These are phyloP conservation scores for Nematopogon swammerdamellus DNA, from an alignment of 2,888 invertebrate genomes.

Conservation along the genomic window DNA sequence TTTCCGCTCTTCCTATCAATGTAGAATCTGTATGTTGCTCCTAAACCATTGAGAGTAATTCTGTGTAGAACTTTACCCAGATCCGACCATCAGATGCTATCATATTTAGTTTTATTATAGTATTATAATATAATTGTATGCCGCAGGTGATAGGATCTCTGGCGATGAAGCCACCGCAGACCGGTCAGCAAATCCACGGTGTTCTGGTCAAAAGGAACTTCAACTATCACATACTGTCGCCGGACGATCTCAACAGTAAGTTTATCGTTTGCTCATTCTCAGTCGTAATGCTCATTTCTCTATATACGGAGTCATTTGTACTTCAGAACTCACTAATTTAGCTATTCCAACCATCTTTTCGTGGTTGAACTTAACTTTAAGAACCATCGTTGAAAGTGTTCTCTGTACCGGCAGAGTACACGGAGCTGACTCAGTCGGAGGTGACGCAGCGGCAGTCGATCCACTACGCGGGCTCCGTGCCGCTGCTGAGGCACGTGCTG, in stretches of 20 bases:
- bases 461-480: constrained; percentile 74
- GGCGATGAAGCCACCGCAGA: constrained; percentile 77
- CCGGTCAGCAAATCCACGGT: constrained; percentile 81
- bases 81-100: too few relatives aligned
- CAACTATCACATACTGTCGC: constrained; percentile 92
- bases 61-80: too few relatives aligned
- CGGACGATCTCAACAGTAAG: constrained; percentile 85
- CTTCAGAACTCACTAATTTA: not conserved
- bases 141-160: constrained; percentile 79
- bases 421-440: constrained; percentile 91
- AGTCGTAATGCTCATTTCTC: too few relatives aligned
- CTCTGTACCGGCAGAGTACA: constrained; percentile 93
- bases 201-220: constrained; percentile 96
- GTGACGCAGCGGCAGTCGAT: constrained; percentile 91
- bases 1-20: too few relatives aligned
- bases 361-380: too few relatives aligned
- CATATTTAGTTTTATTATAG: too few relatives aligned
- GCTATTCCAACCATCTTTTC: too few relatives aligned
- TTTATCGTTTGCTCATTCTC: too few relatives aligned
- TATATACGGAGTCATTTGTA: not conserved
- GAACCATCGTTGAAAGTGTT: too few relatives aligned
- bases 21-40: too few relatives aligned
- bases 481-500: constrained; percentile 70
- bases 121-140: too few relatives aligned
- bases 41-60: too few relatives aligned